Percentiles rank a stretch among this genome's conserved stretches.
Evolutionary conservation across 1,140 invertebrate species (phyloP).

Genomic region (Ips typographus): DNA sequence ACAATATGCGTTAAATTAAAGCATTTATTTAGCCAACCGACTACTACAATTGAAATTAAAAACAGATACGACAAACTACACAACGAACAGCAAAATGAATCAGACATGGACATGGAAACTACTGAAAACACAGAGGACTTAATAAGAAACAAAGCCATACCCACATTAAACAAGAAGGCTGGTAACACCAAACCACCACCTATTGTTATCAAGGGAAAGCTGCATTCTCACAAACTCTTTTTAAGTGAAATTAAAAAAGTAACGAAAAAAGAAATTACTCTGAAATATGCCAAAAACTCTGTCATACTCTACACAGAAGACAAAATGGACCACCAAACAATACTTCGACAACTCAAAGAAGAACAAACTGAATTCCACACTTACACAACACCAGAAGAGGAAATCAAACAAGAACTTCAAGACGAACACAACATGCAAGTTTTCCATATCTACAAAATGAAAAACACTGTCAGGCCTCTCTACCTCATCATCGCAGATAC

Average conservation of each 20-base stretch:
- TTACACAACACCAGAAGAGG: neutral
- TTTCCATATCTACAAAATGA: conserved; percentile 2
- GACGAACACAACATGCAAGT: neutral
- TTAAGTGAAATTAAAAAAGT: neutral
- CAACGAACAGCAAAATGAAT: no score
- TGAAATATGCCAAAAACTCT: conserved; percentile 11
- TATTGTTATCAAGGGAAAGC: neutral
- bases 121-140: neutral
- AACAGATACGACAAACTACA: no score
- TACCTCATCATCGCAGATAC: neutral
- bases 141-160: neutral
- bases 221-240: neutral
- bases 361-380: conserved; percentile 18
- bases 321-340: neutral
- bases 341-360: neutral
- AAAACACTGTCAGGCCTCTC: neutral
- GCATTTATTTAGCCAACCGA: no score
- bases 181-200: neutral
- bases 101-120: no score
- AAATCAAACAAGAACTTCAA: conserved; percentile 8
- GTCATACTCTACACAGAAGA: conserved; percentile 11
- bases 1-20: no score
- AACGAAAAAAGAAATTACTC: neutral
- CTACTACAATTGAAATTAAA: no score
- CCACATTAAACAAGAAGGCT: neutral